A percentile compares a stretch with the other conserved stretches of the same genome.
phyloP scores from a whole-genome alignment of 2,888 invertebrate species.

The Digitonthophagus gazella region DNA sequence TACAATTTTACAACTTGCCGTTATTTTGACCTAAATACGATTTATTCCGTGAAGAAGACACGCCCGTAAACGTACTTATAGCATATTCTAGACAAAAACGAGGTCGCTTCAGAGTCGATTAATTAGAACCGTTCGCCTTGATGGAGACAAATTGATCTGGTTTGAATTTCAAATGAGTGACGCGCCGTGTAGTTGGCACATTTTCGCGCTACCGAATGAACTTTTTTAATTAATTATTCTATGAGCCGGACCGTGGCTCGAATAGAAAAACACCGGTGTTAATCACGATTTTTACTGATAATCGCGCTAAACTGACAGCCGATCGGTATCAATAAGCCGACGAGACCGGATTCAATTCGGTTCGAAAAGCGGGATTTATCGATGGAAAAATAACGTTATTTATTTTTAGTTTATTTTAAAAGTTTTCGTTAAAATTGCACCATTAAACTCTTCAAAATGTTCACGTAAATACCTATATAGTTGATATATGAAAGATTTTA shows the following conservation, averaged over 20 bases:
- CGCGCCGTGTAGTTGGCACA: not conserved
- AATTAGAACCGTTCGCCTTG: not conserved
- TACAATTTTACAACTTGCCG: too few species aligned
- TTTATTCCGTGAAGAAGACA: not conserved
- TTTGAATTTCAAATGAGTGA: not conserved
- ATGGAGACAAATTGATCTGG: not conserved
- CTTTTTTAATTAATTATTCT: not conserved
- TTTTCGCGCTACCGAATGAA: not conserved
- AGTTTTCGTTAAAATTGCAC: not conserved
- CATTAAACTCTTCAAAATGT: too few species aligned
- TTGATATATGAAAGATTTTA: too few species aligned
- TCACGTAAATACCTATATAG: too few species aligned
- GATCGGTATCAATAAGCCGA: not conserved
- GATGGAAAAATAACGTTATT: not conserved
- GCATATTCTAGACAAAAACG: not conserved
- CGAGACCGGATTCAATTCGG: not conserved
- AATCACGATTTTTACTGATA: not conserved
- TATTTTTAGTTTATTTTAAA: not conserved
- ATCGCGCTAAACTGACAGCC: not conserved
- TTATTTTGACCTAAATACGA: not conserved
- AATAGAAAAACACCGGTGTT: not conserved
- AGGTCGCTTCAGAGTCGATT: not conserved
- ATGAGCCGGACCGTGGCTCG: not conserved
- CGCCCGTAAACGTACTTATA: not conserved
- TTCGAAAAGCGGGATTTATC: not conserved